Conservation (phyloP, 2,113 vertebrate species). For the Dicerorhinus sumatrensis region DNA sequence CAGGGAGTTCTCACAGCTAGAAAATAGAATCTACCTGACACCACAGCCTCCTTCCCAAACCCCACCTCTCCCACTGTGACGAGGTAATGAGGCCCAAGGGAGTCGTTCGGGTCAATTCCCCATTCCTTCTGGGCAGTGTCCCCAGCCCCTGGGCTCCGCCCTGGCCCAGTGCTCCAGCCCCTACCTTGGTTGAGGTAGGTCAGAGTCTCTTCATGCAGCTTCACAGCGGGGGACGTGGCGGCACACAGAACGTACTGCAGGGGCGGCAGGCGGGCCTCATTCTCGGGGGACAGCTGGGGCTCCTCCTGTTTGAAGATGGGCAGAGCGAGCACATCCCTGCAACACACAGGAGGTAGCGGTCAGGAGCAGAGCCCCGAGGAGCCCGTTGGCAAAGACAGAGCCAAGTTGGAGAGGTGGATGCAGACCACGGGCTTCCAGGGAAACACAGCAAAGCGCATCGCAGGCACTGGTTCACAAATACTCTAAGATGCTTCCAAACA, state of each 20-base stretch:
- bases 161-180: not conserved
- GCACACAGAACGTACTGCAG: constrained; percentile 95
- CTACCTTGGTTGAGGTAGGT: constrained; percentile 99
- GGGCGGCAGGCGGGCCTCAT: constrained; percentile 86
- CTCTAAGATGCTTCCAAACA: not conserved
- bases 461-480: not conserved
- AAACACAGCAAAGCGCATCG: fast-evolving
- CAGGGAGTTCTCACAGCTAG: not conserved
- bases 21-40: not conserved
- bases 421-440: fast-evolving
- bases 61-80: not conserved
- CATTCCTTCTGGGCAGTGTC: fast-evolving
- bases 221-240: constrained; percentile 95
- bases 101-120: not conserved
- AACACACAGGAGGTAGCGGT: constrained; percentile 59
- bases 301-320: constrained; percentile 95
- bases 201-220: constrained; percentile 94
- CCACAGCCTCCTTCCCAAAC: not conserved
- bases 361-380: not conserved
- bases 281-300: constrained; percentile 89
- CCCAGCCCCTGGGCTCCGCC: not conserved
- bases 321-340: constrained; percentile 94
- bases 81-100: not conserved
- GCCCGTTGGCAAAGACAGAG: not conserved
- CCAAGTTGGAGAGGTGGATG: fast-evolving